Base-by-base conservation (phyloP, 2,797 vertebrate genomes). In the Thripadectes ignobilis region DNA sequence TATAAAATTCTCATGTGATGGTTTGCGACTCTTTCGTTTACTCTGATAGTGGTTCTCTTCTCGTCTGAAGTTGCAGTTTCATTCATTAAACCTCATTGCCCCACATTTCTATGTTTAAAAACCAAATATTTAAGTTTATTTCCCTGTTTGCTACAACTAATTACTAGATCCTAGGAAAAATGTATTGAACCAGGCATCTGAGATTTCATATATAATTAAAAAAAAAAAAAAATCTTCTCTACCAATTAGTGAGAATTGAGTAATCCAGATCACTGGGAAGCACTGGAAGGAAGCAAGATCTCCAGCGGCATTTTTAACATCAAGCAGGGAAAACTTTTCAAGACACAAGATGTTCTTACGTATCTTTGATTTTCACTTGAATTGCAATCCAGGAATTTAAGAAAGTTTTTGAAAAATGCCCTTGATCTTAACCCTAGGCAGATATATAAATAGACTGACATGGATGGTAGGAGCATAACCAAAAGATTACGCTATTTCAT, bases 361-460 rank as follows among this genome's bases (percentile, higher is more conserved):
- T 93, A 81, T 87, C 97, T 98, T 98, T 98, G 97, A 97, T 97
- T 97, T 97, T 87, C 85, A 94, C 74, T 96, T 97, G 95, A 97
- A 97, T 96, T 97, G 92, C 76, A 97, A 97, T 96, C 91, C 91
- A 95, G 89, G 96, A 98, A 97, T 98, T 98, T 97, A 92, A 97
- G 94, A 89, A 96, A 71, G 12, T 94, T 97, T 97, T 95, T 74
- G 74, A 78, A 83, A 96, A 95, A 96, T 91, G 87, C 16, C 73
- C 95, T 97, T 98, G 96, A 97, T 97, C 89, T 96, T 95, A 97
- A 96, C 96, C 90, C 88, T 96, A 91, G 95, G 90, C 79, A 97
- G 87, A 92, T 95, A 84, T 92, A 97, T 96, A 98, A 97, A 97
- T 97, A 98, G 96, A 95, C 72, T 49, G 76, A 92, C 71, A 81